Base-by-base conservation (phyloP, 2,113 vertebrate species). In the Myiozetetes cayanensis region DNA sequence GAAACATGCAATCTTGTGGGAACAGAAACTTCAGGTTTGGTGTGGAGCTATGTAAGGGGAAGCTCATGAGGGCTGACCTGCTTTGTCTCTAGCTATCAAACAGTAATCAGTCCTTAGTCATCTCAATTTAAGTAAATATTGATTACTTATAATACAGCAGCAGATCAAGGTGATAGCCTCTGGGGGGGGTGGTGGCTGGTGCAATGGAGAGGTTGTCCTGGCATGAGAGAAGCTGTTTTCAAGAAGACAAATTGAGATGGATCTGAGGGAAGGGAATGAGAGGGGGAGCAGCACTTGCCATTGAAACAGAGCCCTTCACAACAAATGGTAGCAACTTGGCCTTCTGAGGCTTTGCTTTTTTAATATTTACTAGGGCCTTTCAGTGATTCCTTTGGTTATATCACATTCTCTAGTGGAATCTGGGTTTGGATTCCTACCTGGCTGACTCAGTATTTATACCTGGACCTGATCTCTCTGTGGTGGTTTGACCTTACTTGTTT, bases 401-500 rank as follows among this genome's bases (percentile, higher is more conserved):
- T 62, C 28, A 4, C 2, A 4, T 65, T 49, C 74, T 77, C 19
- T 56, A 15, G n/a, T 76, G 86, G 77, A 83, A 84, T 89, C 39
- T 61, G 63, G 33, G 27, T 52, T 81, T 70, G 46, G 37, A 80
- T 85, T 89, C 82, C 63, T 84, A 85, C 59, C 35, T 75, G 44
- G 8, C 47, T 70, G 80, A 63, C 44, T 94, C 23, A 61, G 18
- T 90, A 55, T 84, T 94, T 79, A 70, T 95, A 76, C 75, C 58
- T 59, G 27, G 37, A 61, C 50, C 27, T 20, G 9, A 53, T 82
- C 75, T 58, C 17, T 88, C 63, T 92, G 72, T 76, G 68, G 73
- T 96, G 55, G 76, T 86, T 96, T 95, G 55, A 95, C 63, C 43
- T 66, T 74, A 86, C 91, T 95, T 86, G 55, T 70, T 95, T 66